phyloP scores from a whole-genome alignment of 2,797 vertebrate genomes.

The Syncerus caffer region DNA sequence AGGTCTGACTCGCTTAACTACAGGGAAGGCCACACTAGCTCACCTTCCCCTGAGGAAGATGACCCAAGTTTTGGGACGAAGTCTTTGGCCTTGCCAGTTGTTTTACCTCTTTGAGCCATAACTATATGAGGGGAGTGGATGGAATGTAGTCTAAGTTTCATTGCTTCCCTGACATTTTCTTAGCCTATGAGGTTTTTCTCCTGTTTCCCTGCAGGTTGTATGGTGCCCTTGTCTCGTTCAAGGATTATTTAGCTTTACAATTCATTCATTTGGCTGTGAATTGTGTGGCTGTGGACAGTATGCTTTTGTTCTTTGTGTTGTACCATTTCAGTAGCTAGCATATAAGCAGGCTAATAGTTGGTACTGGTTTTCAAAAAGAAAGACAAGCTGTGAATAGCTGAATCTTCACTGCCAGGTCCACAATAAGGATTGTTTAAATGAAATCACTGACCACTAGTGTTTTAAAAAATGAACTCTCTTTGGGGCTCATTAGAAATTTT shows the following conservation, averaged over 20 bases:
- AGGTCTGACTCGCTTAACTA: background rate
- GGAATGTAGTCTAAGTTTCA: background rate
- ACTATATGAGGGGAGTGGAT: background rate
- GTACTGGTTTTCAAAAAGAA: slow-evolving; percentile 22
- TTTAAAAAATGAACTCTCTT: background rate
- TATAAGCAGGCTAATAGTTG: background rate
- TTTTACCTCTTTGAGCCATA: background rate
- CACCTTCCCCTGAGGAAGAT: background rate
- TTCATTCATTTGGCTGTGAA: background rate
- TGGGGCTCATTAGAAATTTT: background rate
- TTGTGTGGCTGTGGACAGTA: background rate
- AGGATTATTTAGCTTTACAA: background rate
- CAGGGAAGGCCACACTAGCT: too few species aligned
- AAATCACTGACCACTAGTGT: background rate
- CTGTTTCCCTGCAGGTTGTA: background rate
- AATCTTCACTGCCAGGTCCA: background rate
- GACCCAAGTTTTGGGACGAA: background rate
- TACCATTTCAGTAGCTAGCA: background rate
- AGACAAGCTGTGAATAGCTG: background rate
- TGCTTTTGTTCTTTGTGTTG: background rate
- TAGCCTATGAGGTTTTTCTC: background rate
- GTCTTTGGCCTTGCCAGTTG: background rate
- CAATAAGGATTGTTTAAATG: background rate
- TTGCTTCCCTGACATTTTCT: background rate
- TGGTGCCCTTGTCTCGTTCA: background rate